Conservation (phyloP, 1,140 invertebrate species). For the Plectrocnemia conspersa region DNA sequence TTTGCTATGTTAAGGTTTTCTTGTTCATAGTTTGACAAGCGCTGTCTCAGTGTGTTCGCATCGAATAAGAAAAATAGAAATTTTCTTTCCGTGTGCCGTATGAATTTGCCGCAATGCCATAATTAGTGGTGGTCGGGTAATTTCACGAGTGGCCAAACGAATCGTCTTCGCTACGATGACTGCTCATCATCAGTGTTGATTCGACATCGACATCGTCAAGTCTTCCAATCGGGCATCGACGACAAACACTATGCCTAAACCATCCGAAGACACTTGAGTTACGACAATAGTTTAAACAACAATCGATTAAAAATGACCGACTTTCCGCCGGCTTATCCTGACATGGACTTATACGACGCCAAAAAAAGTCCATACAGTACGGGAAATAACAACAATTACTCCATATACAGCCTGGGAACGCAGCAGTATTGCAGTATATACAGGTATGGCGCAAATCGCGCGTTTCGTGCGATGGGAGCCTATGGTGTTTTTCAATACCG, state of each 20-base stretch:
- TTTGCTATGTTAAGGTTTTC: too few species aligned
- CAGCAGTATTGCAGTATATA: slow-evolving; percentile 50
- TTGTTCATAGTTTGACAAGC: slow-evolving; percentile 15
- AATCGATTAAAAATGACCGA: slow-evolving; percentile 23
- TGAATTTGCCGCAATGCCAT: slow-evolving; percentile 3
- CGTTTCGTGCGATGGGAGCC: too few species aligned
- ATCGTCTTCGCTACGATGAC: slow-evolving; percentile 15
- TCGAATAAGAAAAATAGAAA: slow-evolving; percentile 29
- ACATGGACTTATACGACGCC: slow-evolving; percentile 15
- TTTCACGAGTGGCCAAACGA: slow-evolving; percentile 14
- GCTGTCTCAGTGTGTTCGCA: slow-evolving; percentile 10
- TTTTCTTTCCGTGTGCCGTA: slow-evolving; percentile 26
- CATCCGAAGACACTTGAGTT: slow-evolving; percentile 2
- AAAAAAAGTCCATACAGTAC: slow-evolving; percentile 15
- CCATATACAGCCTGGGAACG: slow-evolving; percentile 49
- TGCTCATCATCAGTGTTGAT: slow-evolving; percentile 4
- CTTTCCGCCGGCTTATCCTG: slow-evolving; percentile 13
- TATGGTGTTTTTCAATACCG: too few species aligned
- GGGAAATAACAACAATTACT: slow-evolving; percentile 45
- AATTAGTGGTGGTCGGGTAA: slow-evolving; percentile 24
- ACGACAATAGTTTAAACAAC: background rate
- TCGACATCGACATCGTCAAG: background rate
- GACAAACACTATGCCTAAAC: background rate
- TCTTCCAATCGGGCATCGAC: background rate
- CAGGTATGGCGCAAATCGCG: too few species aligned